Evolutionary conservation across 2,113 vertebrate species (phyloP), one percentile per base, ranked within the genome.

Genomic region (Amblyornis subalaris): DNA sequence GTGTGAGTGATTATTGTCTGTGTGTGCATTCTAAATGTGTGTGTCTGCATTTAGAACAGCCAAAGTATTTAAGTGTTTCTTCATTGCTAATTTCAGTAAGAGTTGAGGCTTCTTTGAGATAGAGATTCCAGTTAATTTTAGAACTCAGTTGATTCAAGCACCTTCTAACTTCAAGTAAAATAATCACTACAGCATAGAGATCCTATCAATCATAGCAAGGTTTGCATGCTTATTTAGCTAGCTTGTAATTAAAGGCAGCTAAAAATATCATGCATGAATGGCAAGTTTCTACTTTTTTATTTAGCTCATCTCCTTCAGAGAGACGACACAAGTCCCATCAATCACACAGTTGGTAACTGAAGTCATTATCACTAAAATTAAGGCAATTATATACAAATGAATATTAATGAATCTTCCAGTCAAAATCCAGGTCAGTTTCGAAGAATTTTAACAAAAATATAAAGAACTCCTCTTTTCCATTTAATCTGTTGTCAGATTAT

Each of bases 301-400:
- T 97, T 97, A 96, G 79, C 96, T 98, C 96, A 95, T 97, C 96
- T 98, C 95, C 96, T 98, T 98, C 96, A 96, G 93, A 97, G 92
- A 97, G 94, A 98, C 97, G 96, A 97, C 88, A 96, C 94, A 96
- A 97, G 97, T 96, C 94, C 97, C 96, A 98, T 98, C 98, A 98
- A 97, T 98, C 98, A 98, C 98, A 93, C 98, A 97, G 97, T 98
- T 98, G 97, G 98, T 98, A 98, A 97, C 98, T 97, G 91, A 98
- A 98, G 97, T 98, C 96, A 98, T 98, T 98, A 98, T 97, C 95
- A 96, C 96, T 95, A 97, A 98, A 98, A 98, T 98, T 98, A 98
- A 98, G 97, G 97, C 96, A 98, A 98, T 98, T 98, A 98, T 96
- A 97, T 94, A 97, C 97, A 98, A 98, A 98, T 98, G 97, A 98